Base-by-base conservation (phyloP, 30 jellyfish, hydroid and myxozoan species). In the Turritopsis dohrnii region DNA sequence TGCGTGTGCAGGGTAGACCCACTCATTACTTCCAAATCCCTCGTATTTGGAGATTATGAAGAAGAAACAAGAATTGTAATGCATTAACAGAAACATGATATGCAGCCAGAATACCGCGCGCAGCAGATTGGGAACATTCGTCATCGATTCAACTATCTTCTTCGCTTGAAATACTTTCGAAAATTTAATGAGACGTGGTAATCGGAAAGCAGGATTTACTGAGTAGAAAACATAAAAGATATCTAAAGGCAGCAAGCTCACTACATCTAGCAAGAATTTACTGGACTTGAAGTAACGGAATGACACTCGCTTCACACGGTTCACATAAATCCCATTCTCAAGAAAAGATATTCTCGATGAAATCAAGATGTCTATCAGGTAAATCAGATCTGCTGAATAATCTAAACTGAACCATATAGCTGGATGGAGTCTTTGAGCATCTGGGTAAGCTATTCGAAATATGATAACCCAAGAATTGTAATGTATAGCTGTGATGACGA, bases 51-150 rank as follows among this genome's bases (percentile, higher is more conserved):
- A 93, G 5, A 93, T 89, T 75, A 93, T 89, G 71, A 83, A 93
- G 79, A 84, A 93, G 41, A 88, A 66, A 75, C 98, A 93, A 1
- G 95, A 96, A 88, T 93, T 93, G 96, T 96, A 93, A 54, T 93
- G 98, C 86, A 93, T 88, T 88, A 93, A 76, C 26, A 93, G 71
- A 30, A 93, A 93, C 98, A 93, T 88, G 30, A 88, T 54, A 53
- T 93, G 96, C 83, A 93, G 71, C 84, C 96, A 86, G 28, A 86
- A 83, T 31, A 86, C 71, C 29, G 95, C 96, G 24, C 98, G 90
- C 7, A 88, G 73, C 16, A 88, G 84, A 75, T 93, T 93, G 27
- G 98, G 96, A 71, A 84, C 71, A 53, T 88, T 85, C 18, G 98
- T 84, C 88, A 93, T 54, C 53, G 98, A 89, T 29, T 89, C 96